phyloP scores from a whole-genome alignment of 2,888 invertebrate genomes.

The Pheosia gnoma region DNA sequence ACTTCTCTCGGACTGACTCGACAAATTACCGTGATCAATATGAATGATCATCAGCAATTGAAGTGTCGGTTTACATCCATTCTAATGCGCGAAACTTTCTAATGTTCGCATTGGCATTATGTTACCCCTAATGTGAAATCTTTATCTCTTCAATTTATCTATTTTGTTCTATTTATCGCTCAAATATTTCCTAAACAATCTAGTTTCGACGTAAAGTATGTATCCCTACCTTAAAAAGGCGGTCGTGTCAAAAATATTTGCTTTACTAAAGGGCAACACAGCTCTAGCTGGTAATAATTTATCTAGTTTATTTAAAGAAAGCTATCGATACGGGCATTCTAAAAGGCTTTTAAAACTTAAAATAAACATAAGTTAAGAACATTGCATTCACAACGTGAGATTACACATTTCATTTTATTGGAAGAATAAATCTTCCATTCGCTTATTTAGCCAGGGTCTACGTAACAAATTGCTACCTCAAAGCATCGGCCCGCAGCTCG shows the following conservation, averaged over 20 bases:
- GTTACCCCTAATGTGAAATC: neutral
- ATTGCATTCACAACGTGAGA: too few relatives aligned
- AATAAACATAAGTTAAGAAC: neutral
- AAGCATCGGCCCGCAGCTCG: constrained; percentile 24
- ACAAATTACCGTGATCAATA: constrained; percentile 48
- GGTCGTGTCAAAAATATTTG: constrained; percentile 49
- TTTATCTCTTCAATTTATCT: neutral
- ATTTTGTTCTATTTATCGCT: constrained; percentile 14
- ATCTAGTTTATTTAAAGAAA: constrained; percentile 22
- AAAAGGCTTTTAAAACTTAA: neutral
- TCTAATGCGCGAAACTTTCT: constrained; percentile 33
- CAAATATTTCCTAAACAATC: constrained; percentile 27
- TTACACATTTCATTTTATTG: constrained; percentile 11
- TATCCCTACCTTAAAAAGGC: constrained; percentile 47
- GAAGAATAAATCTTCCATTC: constrained; percentile 27
- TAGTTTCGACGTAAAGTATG: constrained; percentile 19
- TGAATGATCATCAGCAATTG: constrained; percentile 41
- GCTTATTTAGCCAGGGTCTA: constrained; percentile 9
- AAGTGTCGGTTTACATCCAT: constrained; percentile 37
- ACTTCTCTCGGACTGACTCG: constrained; percentile 26
- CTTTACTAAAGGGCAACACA: constrained; percentile 32
- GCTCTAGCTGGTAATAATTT: constrained; percentile 37
- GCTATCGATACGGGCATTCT: constrained; percentile 19
- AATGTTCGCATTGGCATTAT: constrained; percentile 17
- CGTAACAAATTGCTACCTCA: constrained; percentile 49